Percentiles rank a stretch among this genome's conserved stretches.
phyloP scores from a whole-genome alignment of 1,140 invertebrate genomes.

The Harpegnathos saltator region DNA sequence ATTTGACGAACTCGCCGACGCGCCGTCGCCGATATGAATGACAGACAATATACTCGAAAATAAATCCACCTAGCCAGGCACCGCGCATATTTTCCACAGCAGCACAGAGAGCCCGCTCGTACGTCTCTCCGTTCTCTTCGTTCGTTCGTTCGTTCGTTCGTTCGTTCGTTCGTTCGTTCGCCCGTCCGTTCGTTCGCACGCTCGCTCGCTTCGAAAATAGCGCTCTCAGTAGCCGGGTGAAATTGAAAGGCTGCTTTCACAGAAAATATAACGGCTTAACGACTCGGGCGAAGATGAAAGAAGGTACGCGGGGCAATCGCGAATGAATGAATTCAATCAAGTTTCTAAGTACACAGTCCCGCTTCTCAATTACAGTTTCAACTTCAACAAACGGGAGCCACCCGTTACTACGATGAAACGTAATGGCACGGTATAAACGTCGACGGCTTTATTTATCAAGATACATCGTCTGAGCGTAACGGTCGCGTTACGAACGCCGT shows the following conservation, averaged over 20 bases:
- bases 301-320: not conserved
- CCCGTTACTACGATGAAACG: not conserved
- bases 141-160: no score
- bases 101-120: no score
- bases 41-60: conserved; percentile 25
- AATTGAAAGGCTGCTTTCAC: conserved; percentile 24
- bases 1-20: not conserved
- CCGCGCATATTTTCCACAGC: not conserved
- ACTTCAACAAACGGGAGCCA: not conserved
- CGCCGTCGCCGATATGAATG: not conserved
- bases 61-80: not conserved
- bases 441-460: not conserved
- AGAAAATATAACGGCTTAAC: conserved; percentile 15
- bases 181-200: no score
- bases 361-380: not conserved
- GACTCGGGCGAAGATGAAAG: conserved; percentile 14
- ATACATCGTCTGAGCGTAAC: not conserved
- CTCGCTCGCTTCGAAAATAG: no score
- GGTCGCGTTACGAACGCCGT: no score
- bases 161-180: no score
- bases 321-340: conserved; percentile 27
- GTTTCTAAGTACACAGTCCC: not conserved
- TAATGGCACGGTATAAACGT: not conserved
- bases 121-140: not conserved
- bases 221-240: not conserved